Base-by-base conservation (phyloP, 2,797 vertebrate genomes). In the Sternarchorhynchus goeldii region DNA sequence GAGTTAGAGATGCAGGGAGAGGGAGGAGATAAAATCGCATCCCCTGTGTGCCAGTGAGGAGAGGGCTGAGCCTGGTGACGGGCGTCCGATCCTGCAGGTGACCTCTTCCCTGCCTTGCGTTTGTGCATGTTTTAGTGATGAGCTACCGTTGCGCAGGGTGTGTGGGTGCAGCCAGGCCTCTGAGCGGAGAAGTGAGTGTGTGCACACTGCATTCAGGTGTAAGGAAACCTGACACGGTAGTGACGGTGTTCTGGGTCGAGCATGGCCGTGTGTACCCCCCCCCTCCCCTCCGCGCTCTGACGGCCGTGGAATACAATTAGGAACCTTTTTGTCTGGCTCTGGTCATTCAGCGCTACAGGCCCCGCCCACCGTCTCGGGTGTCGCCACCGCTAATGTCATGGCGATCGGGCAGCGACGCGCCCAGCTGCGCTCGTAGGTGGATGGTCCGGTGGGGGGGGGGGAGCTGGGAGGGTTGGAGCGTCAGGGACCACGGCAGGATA, bases 121-220 rank as follows among this genome's bases (percentile, higher is more conserved):
- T 71, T 63, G 50, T 73, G 67, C 83, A 85, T 86, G 81, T 85
- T 85, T 85, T 82, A 83, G 78, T 83, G 76, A 82, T 86, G 89
- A 90, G 86, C 3, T 45, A 86, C 85, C 81, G 45, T 73, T 77
- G 79, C 77, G 21, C 65, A 18, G 72, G 64, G 63, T 45, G 76
- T 58, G 68, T 45, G 69, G 74, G 79, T 60, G 59, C 74, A 64
- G 63, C 59, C 34, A 21, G 75, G 68, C 59, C 74, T 70, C 32
- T 17, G 32, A 70, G 68, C 78, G 74, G 77, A 62, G 31, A 81
- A 66, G 73, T 55, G 34, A 55, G 73, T 41, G 50, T 58, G 59
- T 55, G 64, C 36, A 45, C 64, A 41, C 34, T 70, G 56, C 34
- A 18, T 69, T 82, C 78, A n/a, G 32, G 29, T 66, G 57, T 50